Percentiles rank a stretch among this genome's conserved stretches.
Conservation (phyloP, 1,140 invertebrate genomes). For the Atta colombica region DNA sequence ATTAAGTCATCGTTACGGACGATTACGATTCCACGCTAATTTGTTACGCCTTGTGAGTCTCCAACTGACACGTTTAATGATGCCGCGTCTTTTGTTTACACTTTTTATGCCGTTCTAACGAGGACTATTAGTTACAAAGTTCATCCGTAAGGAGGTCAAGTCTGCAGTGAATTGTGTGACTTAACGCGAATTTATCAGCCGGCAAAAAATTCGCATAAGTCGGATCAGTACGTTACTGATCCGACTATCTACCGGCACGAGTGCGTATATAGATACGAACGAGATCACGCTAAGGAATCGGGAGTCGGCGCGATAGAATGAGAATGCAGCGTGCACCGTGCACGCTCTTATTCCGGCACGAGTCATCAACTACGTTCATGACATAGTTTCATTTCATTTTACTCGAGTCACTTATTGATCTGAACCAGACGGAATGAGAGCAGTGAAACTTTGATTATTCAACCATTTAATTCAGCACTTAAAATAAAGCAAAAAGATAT, state of each 20-base stretch:
- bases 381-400: conserved; percentile 55
- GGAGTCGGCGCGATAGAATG: conserved; percentile 3
- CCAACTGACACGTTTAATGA: conserved; percentile 41
- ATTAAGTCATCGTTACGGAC: conserved; percentile 38
- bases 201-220: conserved; percentile 1
- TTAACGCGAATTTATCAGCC: neutral
- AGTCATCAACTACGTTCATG: conserved; percentile 50
- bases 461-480: conserved; percentile 4
- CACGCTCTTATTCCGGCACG: conserved; percentile 29
- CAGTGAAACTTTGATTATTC: conserved; percentile 31
- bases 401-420: conserved; percentile 38
- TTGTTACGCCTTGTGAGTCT: conserved; percentile 14
- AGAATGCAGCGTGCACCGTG: conserved; percentile 6
- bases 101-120: conserved; percentile 21
- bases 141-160: neutral
- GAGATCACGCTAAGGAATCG: conserved; percentile 24
- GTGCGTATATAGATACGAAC: neutral
- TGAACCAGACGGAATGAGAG: conserved; percentile 33
- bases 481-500: neutral
- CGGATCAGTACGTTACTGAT: neutral
- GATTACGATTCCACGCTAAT: conserved; percentile 41
- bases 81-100: conserved; percentile 28
- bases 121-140: conserved; percentile 14
- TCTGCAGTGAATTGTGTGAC: neutral
- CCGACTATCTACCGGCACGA: conserved; percentile 18